Evolutionary conservation across 1,140 invertebrate species (phyloP).

Genomic region (Brachionus sp.): DNA sequence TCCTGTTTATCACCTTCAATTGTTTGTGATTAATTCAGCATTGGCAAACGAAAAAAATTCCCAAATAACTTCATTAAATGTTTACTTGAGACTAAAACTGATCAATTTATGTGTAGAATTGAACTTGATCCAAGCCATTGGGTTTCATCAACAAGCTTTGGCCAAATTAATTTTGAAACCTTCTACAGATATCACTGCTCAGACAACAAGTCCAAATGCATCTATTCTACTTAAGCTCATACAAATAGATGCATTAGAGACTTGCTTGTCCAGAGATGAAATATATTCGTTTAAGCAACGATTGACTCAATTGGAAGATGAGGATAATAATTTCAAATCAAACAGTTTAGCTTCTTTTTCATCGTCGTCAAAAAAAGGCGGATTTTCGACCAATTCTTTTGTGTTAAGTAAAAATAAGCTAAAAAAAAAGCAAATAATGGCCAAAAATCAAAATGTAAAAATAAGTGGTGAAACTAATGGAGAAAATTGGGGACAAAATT

Average conservation of each 20-base stretch:
- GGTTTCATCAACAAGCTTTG: conserved; percentile 27
- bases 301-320: conserved; percentile 35
- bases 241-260: conserved; percentile 14
- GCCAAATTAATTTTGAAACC: background rate
- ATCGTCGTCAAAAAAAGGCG: background rate
- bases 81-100: conserved; percentile 10
- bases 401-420: background rate
- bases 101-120: conserved; percentile 25
- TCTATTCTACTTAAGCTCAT: background rate
- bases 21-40: conserved; percentile 24
- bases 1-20: conserved; percentile 20
- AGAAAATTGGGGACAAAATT: background rate
- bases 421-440: background rate
- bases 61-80: conserved; percentile 7
- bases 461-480: background rate
- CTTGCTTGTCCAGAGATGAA: conserved; percentile 9
- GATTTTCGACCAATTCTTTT: conserved; percentile 8
- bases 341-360: conserved; percentile 17
- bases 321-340: background rate
- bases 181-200: background rate
- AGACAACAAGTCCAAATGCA: background rate
- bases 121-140: conserved; percentile 31
- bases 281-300: background rate
- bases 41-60: background rate
- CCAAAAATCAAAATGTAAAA: conserved; percentile 19